These are phyloP conservation scores for Catharus minimus DNA, from an alignment of 2,113 vertebrate species.

Conservation along the genomic window DNA sequence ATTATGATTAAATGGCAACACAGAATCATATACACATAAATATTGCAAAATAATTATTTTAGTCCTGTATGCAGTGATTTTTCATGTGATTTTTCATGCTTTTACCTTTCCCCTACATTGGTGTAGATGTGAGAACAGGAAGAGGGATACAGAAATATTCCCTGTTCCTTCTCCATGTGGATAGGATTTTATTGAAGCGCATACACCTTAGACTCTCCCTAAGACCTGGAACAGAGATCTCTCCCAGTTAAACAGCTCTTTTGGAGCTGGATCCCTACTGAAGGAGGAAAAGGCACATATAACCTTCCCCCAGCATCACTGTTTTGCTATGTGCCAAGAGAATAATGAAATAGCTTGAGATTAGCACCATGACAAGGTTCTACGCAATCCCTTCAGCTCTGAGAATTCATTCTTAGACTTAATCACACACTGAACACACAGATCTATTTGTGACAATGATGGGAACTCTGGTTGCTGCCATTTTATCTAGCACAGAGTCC, in stretches of 20 bases:
- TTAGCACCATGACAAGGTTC: background rate
- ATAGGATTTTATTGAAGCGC: accelerated
- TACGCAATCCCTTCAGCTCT: background rate
- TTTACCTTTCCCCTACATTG: background rate
- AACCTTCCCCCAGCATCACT: background rate
- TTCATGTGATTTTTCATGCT: background rate
- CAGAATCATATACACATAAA: background rate
- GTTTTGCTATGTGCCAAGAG: background rate
- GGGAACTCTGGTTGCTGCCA: background rate
- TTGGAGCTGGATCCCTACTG: background rate
- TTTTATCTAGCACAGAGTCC: background rate
- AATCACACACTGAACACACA: background rate
- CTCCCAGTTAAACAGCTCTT: background rate
- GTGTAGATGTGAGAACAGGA: background rate
- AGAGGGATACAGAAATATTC: background rate
- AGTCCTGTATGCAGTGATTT: background rate
- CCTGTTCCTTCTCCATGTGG: background rate
- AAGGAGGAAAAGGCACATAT: background rate
- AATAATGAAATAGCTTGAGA: background rate
- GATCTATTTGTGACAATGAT: background rate
- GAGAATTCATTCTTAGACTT: background rate
- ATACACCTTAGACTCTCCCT: background rate
- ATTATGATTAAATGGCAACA: background rate
- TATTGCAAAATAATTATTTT: background rate
- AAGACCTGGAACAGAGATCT: background rate